Conservation (phyloP, 37 sponge, comb jelly and placozoan genomes). For the Ephydatia muelleri region DNA sequence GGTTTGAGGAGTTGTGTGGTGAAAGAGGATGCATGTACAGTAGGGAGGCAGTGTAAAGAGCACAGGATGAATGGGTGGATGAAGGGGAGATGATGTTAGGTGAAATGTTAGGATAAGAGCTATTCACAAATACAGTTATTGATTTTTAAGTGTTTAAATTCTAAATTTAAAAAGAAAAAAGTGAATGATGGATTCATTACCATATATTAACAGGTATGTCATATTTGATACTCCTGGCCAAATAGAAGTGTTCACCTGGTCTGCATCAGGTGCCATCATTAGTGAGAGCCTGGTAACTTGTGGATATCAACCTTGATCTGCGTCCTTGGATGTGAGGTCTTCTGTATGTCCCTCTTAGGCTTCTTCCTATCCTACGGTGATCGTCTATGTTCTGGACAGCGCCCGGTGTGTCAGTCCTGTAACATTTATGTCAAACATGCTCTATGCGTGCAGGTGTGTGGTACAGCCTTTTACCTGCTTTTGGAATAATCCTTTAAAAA, state of each 20-base stretch:
- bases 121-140: too few relatives aligned
- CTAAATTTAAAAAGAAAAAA: too few relatives aligned
- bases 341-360: constrained; percentile 41
- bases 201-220: constrained; percentile 61
- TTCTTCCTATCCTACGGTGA: constrained; percentile 86
- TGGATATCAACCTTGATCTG: too few relatives aligned
- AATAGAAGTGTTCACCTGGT: constrained; percentile 98
- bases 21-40: too few relatives aligned
- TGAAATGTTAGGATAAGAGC: too few relatives aligned
- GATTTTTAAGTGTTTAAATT: too few relatives aligned
- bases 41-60: too few relatives aligned
- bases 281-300: constrained; percentile 73
- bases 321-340: not conserved
- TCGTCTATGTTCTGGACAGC: constrained; percentile 96
- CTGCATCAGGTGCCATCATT: constrained; percentile 95
- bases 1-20: too few relatives aligned
- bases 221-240: constrained; percentile 98
- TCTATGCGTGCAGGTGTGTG: constrained; percentile 92
- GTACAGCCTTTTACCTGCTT: not conserved
- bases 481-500: not conserved
- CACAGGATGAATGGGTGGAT: too few relatives aligned
- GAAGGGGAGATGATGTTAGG: too few relatives aligned
- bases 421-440: constrained; percentile 99
- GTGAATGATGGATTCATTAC: not conserved
- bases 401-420: constrained; percentile 88